Evolutionary conservation across 2,797 vertebrate genomes (phyloP).

Genomic region (Craterocephalus amniculus): DNA sequence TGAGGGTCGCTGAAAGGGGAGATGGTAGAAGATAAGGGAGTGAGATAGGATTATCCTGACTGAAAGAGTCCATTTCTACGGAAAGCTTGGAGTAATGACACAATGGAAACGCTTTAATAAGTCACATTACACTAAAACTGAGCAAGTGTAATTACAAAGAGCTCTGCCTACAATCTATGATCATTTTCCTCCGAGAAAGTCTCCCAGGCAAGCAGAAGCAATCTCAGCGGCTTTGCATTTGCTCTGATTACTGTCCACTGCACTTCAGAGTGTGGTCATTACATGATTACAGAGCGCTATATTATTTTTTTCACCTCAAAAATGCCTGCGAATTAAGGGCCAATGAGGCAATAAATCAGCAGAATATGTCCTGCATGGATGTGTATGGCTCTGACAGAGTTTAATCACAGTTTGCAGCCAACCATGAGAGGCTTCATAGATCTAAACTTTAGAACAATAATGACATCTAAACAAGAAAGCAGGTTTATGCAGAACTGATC

Average conservation of each 20-base stretch:
- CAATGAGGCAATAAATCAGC: conserved; percentile 67
- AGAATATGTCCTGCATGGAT: conserved; percentile 37
- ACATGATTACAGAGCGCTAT: conserved; percentile 68
- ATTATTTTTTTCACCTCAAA: conserved; percentile 35
- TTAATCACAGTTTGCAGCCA: conserved; percentile 58
- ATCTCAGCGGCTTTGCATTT: conserved; percentile 64
- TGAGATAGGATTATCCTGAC: conserved; percentile 53
- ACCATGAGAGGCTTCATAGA: conserved; percentile 47
- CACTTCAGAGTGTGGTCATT: conserved; percentile 71
- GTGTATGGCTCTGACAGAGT: conserved; percentile 55
- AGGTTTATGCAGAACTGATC: conserved; percentile 32
- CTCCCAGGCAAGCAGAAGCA: conserved; percentile 55
- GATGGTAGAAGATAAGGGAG: conserved; percentile 43
- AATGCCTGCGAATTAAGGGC: conserved; percentile 59
- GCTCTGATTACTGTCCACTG: conserved; percentile 64
- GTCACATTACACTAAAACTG: conserved; percentile 63
- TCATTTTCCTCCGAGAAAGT: conserved; percentile 68
- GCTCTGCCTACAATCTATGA: conserved; percentile 59
- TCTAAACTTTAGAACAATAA: conserved; percentile 43
- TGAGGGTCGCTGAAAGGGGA: conserved; percentile 26
- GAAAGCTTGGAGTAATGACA: conserved; percentile 71
- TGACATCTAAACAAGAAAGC: conserved; percentile 39
- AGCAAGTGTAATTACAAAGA: conserved; percentile 58
- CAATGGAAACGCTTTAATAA: conserved; percentile 72
- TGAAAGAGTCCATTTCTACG: conserved; percentile 69